A percentile compares a stretch with the other conserved stretches of the same genome.
Evolutionary conservation across 2,113 vertebrate species (phyloP).

Genomic region (Cephalopterus ornatus): DNA sequence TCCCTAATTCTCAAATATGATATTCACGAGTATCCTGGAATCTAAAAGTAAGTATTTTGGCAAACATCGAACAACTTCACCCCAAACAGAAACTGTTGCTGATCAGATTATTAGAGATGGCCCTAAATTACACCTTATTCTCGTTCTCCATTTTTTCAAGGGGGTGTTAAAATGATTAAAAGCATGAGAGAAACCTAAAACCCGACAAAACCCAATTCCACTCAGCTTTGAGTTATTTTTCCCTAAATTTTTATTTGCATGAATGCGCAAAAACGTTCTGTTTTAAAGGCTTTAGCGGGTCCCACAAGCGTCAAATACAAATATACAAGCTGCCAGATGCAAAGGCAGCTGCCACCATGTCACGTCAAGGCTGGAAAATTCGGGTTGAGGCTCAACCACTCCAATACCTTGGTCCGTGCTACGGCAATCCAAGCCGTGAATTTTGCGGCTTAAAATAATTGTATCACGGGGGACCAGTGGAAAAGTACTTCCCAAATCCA

Average conservation of each 20-base stretch:
- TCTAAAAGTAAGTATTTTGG: fast-evolving
- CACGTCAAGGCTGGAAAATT: not conserved
- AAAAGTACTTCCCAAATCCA: not conserved
- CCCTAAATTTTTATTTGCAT: not conserved
- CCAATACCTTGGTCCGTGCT: no score
- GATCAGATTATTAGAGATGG: not conserved
- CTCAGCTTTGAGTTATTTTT: not conserved
- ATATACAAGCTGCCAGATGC: not conserved
- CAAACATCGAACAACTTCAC: not conserved
- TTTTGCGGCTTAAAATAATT: not conserved
- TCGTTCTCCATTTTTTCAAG: not conserved
- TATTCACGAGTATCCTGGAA: not conserved
- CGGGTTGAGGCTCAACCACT: not conserved
- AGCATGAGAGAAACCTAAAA: not conserved
- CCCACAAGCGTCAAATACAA: not conserved
- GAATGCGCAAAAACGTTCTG: not conserved
- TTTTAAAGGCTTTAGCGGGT: not conserved
- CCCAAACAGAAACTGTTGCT: not conserved
- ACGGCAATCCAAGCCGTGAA: not conserved
- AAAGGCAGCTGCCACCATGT: not conserved
- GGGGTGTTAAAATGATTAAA: not conserved
- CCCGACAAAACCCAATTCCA: not conserved
- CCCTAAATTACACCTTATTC: not conserved
- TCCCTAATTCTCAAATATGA: not conserved
- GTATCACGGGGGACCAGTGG: not conserved